Evolutionary conservation across 1,140 invertebrate species (phyloP).

Genomic region (Zaprionus africanus): DNA sequence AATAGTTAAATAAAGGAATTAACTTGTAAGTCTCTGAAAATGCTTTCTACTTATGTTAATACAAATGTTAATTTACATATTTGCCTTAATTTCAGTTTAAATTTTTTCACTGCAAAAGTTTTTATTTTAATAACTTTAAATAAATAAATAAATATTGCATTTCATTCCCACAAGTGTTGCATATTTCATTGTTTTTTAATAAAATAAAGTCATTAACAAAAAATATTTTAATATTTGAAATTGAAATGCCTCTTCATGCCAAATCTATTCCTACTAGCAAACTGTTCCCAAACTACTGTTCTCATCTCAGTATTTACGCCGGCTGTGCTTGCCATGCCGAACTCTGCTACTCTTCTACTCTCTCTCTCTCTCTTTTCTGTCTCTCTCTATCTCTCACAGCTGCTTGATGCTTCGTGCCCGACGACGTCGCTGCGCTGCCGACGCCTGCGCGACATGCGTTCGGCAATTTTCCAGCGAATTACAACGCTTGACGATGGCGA

Average conservation of each 20-base stretch:
- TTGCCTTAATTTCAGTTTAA: too few relatives aligned
- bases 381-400: neutral
- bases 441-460: conserved; percentile 56
- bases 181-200: too few relatives aligned
- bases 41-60: too few relatives aligned
- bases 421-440: conserved; percentile 63
- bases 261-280: neutral
- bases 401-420: neutral
- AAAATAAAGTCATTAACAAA: too few relatives aligned
- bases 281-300: neutral
- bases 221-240: neutral
- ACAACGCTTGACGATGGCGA: conserved; percentile 57
- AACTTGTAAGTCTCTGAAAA: too few relatives aligned
- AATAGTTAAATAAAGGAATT: too few relatives aligned
- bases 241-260: neutral
- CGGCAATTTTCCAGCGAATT: conserved; percentile 68
- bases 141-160: neutral
- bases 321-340: neutral
- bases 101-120: too few relatives aligned
- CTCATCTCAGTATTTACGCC: conserved; percentile 19
- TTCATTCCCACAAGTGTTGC: neutral
- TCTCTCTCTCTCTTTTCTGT: neutral
- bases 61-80: too few relatives aligned
- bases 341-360: neutral
- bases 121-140: too few relatives aligned